Percentiles rank a stretch among this genome's conserved stretches.
Evolutionary conservation across 1,140 invertebrate species (phyloP).

Genomic region (Temnothorax nylanderi): DNA sequence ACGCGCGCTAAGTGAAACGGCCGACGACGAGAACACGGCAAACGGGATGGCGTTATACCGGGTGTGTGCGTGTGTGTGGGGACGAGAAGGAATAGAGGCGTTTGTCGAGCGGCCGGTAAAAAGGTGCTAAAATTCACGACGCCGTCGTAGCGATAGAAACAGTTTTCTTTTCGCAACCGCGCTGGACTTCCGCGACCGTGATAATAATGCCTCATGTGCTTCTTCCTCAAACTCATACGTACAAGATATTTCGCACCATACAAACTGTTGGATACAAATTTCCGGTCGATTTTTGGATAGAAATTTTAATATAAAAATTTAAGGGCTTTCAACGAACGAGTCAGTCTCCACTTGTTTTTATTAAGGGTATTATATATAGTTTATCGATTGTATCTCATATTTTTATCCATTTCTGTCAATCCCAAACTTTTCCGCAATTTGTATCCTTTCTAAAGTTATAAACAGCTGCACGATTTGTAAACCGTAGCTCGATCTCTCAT

Average conservation of each 20-base stretch:
- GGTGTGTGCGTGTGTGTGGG: not conserved
- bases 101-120: constrained; percentile 65
- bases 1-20: constrained; percentile 71
- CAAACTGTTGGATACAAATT: not conserved
- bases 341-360: not conserved
- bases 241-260: not conserved
- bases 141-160: constrained; percentile 23
- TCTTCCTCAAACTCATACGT: not conserved
- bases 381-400: not conserved
- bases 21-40: constrained; percentile 14
- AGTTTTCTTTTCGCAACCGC: constrained; percentile 30
- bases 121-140: constrained; percentile 72
- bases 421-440: not conserved
- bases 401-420: not conserved
- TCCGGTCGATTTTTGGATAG: not conserved
- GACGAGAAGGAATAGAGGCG: constrained; percentile 22
- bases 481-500: not conserved
- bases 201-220: not conserved
- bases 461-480: not conserved
- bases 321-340: not conserved
- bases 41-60: constrained; percentile 57
- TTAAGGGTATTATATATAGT: not conserved
- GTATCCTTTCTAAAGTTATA: not conserved
- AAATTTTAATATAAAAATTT: not conserved
- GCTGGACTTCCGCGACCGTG: constrained; percentile 35